These are phyloP conservation scores for Meteorus colon DNA, from an alignment of 2,888 invertebrate species.

Conservation along the genomic window DNA sequence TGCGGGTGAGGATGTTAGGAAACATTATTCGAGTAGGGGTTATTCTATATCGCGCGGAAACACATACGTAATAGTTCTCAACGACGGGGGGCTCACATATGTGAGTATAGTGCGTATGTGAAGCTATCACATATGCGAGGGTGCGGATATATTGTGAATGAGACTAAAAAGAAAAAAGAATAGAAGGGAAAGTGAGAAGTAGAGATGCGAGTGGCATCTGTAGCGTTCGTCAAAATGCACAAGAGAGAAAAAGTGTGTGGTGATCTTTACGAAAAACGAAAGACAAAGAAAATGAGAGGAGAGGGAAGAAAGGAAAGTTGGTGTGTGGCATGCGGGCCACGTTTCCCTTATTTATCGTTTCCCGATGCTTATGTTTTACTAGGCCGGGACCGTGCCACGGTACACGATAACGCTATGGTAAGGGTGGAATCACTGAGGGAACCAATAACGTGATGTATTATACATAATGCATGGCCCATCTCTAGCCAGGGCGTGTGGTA, in stretches of 20 bases:
- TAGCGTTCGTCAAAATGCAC: conserved; percentile 17
- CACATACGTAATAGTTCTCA: conserved; percentile 60
- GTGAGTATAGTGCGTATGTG: conserved; percentile 40
- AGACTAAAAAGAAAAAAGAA: neutral
- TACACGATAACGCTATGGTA: conserved; percentile 69
- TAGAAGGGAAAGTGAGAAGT: conserved; percentile 14
- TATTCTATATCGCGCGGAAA: conserved; percentile 46
- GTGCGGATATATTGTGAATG: conserved; percentile 39
- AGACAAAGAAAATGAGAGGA: conserved; percentile 34
- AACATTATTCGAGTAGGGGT: conserved; percentile 13
- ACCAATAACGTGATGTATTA: conserved; percentile 74
- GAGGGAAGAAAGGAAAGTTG: conserved; percentile 27
- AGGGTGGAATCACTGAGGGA: conserved; percentile 73
- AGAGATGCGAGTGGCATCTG: neutral
- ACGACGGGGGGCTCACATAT: conserved; percentile 44
- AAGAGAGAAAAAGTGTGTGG: conserved; percentile 17
- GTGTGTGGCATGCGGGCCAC: conserved; percentile 69
- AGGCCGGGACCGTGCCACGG: conserved; percentile 65
- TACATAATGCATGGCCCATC: conserved; percentile 72
- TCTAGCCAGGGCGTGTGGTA: conserved; percentile 50
- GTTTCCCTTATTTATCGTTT: conserved; percentile 73
- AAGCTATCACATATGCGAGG: conserved; percentile 45
- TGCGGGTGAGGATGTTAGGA: conserved; percentile 56
- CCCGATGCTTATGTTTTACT: conserved; percentile 73
- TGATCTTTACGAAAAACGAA: conserved; percentile 18